Percentiles rank a stretch among this genome's conserved stretches.
Evolutionary conservation across 2,888 invertebrate species (phyloP).

Genomic region (Eugnorisma glareosa): DNA sequence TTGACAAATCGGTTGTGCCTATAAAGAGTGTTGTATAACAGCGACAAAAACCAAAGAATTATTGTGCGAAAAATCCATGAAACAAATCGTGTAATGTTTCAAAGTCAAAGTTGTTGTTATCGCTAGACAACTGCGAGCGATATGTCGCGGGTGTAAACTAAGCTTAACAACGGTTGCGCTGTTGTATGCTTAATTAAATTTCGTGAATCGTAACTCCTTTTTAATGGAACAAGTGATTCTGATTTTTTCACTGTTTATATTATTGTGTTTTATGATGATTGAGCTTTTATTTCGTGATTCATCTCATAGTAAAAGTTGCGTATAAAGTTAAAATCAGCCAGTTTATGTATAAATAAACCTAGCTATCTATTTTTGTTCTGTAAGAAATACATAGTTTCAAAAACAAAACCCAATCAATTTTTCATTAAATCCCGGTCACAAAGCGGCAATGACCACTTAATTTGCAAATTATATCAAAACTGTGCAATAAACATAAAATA

Average conservation of each 20-base stretch:
- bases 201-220: slow-evolving; percentile 17
- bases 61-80: slow-evolving; percentile 24
- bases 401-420: slow-evolving; percentile 40
- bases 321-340: background rate
- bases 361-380: background rate
- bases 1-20: slow-evolving; percentile 21
- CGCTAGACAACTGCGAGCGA: slow-evolving; percentile 12
- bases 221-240: slow-evolving; percentile 5
- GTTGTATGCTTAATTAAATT: slow-evolving; percentile 51
- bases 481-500: slow-evolving; percentile 59
- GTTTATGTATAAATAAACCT: background rate
- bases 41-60: slow-evolving; percentile 26
- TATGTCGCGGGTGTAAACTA: slow-evolving; percentile 25
- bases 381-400: background rate
- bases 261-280: background rate
- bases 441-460: slow-evolving; percentile 53
- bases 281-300: background rate
- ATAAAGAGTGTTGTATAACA: slow-evolving; percentile 29
- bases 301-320: background rate
- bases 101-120: slow-evolving; percentile 31
- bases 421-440: slow-evolving; percentile 46
- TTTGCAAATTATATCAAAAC: slow-evolving; percentile 59
- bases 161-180: slow-evolving; percentile 35
- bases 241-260: background rate
- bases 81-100: slow-evolving; percentile 42